Conservation (phyloP, 2,888 invertebrate genomes). For the Cremastinae sp. region DNA sequence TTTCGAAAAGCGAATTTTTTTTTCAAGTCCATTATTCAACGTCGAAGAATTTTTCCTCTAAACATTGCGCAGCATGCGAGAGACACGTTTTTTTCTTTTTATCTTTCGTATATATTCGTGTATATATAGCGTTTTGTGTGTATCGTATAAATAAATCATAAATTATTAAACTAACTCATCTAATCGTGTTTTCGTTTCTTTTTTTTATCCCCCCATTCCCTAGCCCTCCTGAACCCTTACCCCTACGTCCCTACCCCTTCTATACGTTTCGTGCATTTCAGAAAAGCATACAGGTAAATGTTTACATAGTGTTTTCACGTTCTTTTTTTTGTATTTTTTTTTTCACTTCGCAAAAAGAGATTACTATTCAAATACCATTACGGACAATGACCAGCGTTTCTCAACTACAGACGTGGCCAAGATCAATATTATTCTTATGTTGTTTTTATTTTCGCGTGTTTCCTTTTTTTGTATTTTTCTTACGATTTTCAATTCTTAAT, state of each 20-base stretch:
- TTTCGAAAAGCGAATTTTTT: conserved; percentile 76
- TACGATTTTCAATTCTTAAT: conserved; percentile 49
- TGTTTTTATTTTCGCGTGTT: conserved; percentile 48
- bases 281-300: conserved; percentile 88
- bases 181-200: conserved; percentile 66
- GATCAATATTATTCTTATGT: conserved; percentile 67
- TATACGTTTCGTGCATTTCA: conserved; percentile 94
- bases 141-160: conserved; percentile 78
- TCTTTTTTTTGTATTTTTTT: too few species aligned
- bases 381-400: conserved; percentile 73
- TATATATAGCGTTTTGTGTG: conserved; percentile 37
- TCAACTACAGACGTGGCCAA: conserved; percentile 74
- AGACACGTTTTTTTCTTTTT: conserved; percentile 62
- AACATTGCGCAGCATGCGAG: conserved; percentile 73
- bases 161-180: conserved; percentile 78
- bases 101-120: conserved; percentile 6
- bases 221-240: too few species aligned
- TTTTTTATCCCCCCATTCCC: too few species aligned
- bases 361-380: conserved; percentile 71
- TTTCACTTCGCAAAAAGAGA: conserved; percentile 54
- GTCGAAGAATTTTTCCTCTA: conserved; percentile 58
- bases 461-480: conserved; percentile 31
- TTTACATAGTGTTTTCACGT: conserved; percentile 74
- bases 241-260: conserved; percentile 83
- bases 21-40: conserved; percentile 60